Evolutionary conservation across 2,888 invertebrate species (phyloP).

Genomic region (Mythimna ferrago): DNA sequence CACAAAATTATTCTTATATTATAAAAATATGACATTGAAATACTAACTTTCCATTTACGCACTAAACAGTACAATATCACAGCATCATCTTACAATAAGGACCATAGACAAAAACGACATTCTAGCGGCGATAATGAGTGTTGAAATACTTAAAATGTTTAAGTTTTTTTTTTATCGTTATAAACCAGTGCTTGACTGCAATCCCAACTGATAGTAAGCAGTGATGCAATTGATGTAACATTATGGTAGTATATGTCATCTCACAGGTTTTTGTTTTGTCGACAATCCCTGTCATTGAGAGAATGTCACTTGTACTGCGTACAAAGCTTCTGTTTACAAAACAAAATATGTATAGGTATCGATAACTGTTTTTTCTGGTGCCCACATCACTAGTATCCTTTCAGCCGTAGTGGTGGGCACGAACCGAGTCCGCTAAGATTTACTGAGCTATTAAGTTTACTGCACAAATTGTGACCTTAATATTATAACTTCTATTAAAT

Average conservation of each 20-base stretch:
- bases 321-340: not conserved
- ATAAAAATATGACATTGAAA: not conserved
- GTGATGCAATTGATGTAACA: too few species aligned
- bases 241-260: too few species aligned
- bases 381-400: conserved; percentile 70
- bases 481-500: conserved; percentile 76
- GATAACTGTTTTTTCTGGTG: conserved; percentile 27
- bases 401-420: conserved; percentile 73
- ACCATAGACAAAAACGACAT: too few species aligned
- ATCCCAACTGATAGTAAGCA: too few species aligned
- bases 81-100: not conserved
- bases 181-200: too few species aligned
- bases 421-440: conserved; percentile 80
- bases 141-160: too few species aligned
- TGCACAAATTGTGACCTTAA: conserved; percentile 82
- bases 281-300: too few species aligned
- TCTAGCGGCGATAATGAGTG: too few species aligned
- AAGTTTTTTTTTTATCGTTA: too few species aligned
- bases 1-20: too few species aligned
- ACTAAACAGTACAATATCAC: not conserved
- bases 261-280: too few species aligned
- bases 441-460: conserved; percentile 83
- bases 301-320: conserved; percentile 8
- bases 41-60: not conserved
- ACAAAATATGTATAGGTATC: conserved; percentile 37